Evolutionary conservation across 2,888 invertebrate species (phyloP).

Genomic region (Phortica okadai): DNA sequence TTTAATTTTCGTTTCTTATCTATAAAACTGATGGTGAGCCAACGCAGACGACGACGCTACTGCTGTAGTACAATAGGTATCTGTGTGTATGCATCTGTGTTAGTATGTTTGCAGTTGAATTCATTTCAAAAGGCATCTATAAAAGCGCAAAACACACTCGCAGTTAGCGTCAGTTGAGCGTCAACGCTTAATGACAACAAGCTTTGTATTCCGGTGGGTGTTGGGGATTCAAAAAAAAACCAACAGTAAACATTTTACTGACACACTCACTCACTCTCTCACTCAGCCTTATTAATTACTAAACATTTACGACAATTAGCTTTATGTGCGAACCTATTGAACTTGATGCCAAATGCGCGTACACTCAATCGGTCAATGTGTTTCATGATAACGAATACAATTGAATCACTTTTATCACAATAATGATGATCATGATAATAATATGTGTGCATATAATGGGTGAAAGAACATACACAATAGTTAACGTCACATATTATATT

Average conservation of each 20-base stretch:
- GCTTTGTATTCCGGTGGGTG: not conserved
- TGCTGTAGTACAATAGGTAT: too few relatives aligned
- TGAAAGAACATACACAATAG: too few relatives aligned
- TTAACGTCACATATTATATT: too few relatives aligned
- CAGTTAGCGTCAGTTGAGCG: conserved; percentile 66
- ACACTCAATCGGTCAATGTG: not conserved
- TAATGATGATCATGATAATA: not conserved
- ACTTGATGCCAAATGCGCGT: not conserved
- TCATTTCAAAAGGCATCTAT: conserved; percentile 1
- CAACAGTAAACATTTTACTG: too few relatives aligned
- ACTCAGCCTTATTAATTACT: not conserved
- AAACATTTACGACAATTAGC: conserved; percentile 18
- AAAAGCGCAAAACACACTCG: conserved; percentile 60
- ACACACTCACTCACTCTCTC: not conserved
- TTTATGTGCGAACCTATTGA: conserved; percentile 21
- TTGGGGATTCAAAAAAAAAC: not conserved
- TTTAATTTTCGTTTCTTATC: conserved; percentile 15
- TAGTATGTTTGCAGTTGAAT: not conserved
- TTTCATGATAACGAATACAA: not conserved
- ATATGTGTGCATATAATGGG: too few relatives aligned
- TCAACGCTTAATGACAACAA: conserved; percentile 59
- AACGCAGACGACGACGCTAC: not conserved
- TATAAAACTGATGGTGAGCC: conserved; percentile 1
- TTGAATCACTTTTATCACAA: not conserved
- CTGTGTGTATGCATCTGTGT: not conserved